These are phyloP conservation scores for Pemphigus obesinymphae DNA, from an alignment of 1,140 invertebrate species.

Conservation along the genomic window DNA sequence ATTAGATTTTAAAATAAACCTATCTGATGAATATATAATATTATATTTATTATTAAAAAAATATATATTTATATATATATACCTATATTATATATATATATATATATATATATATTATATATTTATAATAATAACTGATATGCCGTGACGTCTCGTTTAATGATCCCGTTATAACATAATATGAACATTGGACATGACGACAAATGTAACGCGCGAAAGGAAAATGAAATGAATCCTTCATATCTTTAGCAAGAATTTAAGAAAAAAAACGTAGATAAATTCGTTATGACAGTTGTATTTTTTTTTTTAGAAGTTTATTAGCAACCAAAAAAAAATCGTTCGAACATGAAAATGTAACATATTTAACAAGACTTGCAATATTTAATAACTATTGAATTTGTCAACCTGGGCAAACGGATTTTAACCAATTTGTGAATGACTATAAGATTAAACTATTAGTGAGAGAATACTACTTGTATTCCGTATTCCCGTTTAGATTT, in stretches of 20 bases:
- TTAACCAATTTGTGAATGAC: neutral
- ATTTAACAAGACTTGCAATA: neutral
- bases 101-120: neutral
- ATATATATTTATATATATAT: no score
- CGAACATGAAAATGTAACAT: neutral
- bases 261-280: neutral
- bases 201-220: neutral
- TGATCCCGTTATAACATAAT: conserved; percentile 4
- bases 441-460: neutral
- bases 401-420: neutral
- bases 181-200: neutral
- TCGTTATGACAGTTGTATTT: neutral
- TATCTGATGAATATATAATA: no score
- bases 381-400: neutral
- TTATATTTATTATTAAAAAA: no score
- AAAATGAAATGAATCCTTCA: conserved; percentile 5
- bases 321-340: neutral
- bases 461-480: no score
- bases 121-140: neutral
- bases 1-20: no score
- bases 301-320: neutral
- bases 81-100: neutral
- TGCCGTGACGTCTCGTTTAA: neutral
- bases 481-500: no score
- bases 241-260: neutral